phyloP scores from a whole-genome alignment of 2,888 invertebrate species.

The Microctonus hyperodae region DNA sequence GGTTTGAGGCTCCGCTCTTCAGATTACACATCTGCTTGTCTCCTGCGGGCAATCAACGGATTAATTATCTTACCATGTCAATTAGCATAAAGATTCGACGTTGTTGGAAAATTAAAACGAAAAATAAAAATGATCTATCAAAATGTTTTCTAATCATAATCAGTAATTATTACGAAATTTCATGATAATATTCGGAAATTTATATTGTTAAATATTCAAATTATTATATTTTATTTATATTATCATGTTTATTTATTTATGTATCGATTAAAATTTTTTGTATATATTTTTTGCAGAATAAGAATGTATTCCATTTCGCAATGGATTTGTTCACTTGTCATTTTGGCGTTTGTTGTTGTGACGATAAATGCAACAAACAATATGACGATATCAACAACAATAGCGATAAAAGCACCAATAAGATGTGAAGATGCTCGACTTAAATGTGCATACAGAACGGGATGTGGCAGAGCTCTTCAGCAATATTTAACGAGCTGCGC shows the following conservation, averaged over 20 bases:
- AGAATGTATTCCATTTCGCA: constrained; percentile 51
- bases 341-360: constrained; percentile 44
- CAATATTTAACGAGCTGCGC: constrained; percentile 80
- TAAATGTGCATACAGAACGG: constrained; percentile 77
- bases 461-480: constrained; percentile 79
- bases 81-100: constrained; percentile 19
- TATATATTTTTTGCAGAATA: constrained; percentile 29
- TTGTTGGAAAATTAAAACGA: background rate
- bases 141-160: background rate
- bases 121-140: background rate
- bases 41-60: constrained; percentile 14
- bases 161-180: background rate
- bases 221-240: too few species aligned
- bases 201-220: too few species aligned
- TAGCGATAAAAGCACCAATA: too few species aligned
- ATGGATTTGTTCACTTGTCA: constrained; percentile 45
- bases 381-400: constrained; percentile 44
- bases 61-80: constrained; percentile 15
- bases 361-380: constrained; percentile 42
- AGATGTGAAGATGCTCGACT: constrained; percentile 74
- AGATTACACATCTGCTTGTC: constrained; percentile 20
- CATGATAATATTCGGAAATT: background rate
- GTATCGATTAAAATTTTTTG: background rate
- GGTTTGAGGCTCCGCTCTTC: background rate
- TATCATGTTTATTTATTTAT: too few species aligned